These are phyloP conservation scores for Drosophila kanekoi DNA, from an alignment of 2,888 invertebrate genomes.

Conservation along the genomic window DNA sequence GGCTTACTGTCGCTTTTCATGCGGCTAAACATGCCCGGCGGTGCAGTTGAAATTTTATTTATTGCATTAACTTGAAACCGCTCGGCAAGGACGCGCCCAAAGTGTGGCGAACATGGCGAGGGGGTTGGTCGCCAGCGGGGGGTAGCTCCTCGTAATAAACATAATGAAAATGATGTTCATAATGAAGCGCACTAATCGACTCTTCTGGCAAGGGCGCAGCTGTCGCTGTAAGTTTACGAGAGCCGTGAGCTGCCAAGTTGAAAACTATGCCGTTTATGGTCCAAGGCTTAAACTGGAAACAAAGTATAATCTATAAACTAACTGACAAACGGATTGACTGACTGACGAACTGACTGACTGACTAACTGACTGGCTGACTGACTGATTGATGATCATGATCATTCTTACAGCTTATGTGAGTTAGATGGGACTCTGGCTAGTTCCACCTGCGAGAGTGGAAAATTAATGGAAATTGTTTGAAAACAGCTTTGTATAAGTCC, in stretches of 20 bases:
- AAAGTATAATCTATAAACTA: neutral
- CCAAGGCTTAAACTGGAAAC: conserved; percentile 13
- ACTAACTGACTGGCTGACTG: neutral
- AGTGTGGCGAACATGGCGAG: neutral
- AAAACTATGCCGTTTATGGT: conserved; percentile 40
- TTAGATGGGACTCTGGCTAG: too few relatives aligned
- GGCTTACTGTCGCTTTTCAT: conserved; percentile 80
- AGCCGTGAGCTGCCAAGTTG: conserved; percentile 21
- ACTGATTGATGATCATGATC: conserved; percentile 11
- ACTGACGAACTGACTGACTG: conserved; percentile 2
- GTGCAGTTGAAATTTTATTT: conserved; percentile 81
- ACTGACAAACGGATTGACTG: neutral
- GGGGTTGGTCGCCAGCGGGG: neutral
- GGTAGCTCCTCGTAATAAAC: conserved; percentile 62
- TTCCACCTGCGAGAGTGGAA: too few relatives aligned
- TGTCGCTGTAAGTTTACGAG: conserved; percentile 38
- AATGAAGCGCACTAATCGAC: conserved; percentile 79
- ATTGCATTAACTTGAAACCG: conserved; percentile 78
- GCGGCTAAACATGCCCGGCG: conserved; percentile 78
- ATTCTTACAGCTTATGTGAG: too few relatives aligned
- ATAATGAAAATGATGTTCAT: conserved; percentile 77
- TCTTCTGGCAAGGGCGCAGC: conserved; percentile 40
- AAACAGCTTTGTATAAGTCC: too few relatives aligned
- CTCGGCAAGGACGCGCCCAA: conserved; percentile 28
- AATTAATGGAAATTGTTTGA: too few relatives aligned